phyloP scores from a whole-genome alignment of 2,797 vertebrate species.

The Anabas testudineus region DNA sequence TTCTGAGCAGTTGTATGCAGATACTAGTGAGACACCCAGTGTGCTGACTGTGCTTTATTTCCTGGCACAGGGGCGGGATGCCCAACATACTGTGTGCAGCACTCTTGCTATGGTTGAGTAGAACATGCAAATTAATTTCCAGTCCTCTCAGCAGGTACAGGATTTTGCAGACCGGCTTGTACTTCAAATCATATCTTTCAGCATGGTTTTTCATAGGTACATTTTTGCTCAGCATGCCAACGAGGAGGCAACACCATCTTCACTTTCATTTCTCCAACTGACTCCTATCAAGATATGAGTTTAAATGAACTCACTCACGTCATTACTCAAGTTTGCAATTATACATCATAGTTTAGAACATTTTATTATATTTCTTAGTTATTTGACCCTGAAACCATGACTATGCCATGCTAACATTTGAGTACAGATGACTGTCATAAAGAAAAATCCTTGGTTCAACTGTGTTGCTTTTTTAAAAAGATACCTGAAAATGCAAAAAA shows the following conservation, averaged over 20 bases:
- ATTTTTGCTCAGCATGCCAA: constrained; percentile 33
- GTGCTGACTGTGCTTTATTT: constrained; percentile 44
- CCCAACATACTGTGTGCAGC: constrained; percentile 26
- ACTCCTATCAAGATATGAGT: constrained; percentile 17
- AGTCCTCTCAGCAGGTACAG: constrained; percentile 29
- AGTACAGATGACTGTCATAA: constrained; percentile 1
- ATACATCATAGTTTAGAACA: not conserved
- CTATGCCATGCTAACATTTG: constrained; percentile 4
- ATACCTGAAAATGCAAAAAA: constrained; percentile 28
- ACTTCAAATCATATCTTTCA: constrained; percentile 37
- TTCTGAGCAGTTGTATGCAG: constrained; percentile 28
- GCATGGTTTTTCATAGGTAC: constrained; percentile 16
- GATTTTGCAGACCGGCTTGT: constrained; percentile 28
- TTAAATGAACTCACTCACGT: not conserved
- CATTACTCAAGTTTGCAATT: constrained; percentile 1
- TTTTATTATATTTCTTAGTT: too few relatives aligned
- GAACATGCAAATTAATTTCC: constrained; percentile 49
- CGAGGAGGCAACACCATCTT: not conserved
- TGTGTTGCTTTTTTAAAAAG: constrained; percentile 24
- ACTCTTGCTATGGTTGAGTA: constrained; percentile 21
- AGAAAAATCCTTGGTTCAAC: not conserved
- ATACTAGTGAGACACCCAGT: constrained; percentile 27
- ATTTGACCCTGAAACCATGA: too few relatives aligned
- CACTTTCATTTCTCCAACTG: constrained; percentile 1
- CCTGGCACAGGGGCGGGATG: constrained; percentile 28